A percentile compares a stretch with the other conserved stretches of the same genome.
Evolutionary conservation across 2,113 vertebrate species (phyloP).

Genomic region (Telmatochromis brichardi): DNA sequence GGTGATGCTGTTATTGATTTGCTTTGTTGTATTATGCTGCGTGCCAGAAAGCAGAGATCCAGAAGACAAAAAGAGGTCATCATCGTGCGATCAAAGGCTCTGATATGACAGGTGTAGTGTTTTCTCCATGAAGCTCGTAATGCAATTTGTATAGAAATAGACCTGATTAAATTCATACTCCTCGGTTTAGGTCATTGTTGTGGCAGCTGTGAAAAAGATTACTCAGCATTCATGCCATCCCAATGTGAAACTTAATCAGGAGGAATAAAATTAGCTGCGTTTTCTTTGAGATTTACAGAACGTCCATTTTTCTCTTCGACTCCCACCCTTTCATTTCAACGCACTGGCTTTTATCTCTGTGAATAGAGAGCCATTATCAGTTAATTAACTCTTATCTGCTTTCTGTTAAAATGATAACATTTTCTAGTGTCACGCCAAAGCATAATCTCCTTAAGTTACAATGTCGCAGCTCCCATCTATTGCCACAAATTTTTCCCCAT

Average conservation of each 20-base stretch:
- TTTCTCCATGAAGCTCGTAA: background rate
- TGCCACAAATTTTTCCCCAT: background rate
- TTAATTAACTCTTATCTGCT: slow-evolving; percentile 65
- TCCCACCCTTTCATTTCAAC: slow-evolving; percentile 26
- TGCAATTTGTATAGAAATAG: slow-evolving; percentile 4
- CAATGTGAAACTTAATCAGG: slow-evolving; percentile 37
- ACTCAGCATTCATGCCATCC: background rate
- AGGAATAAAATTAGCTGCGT: slow-evolving; percentile 39
- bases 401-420: slow-evolving; percentile 40
- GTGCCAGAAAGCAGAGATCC: background rate
- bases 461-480: background rate
- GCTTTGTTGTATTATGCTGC: background rate
- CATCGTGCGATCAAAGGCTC: slow-evolving; percentile 18
- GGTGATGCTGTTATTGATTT: background rate
- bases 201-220: slow-evolving; percentile 22
- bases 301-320: slow-evolving; percentile 29
- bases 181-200: slow-evolving; percentile 1
- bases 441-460: slow-evolving; percentile 17
- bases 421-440: slow-evolving; percentile 25
- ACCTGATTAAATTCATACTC: slow-evolving; percentile 11
- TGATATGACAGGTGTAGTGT: slow-evolving; percentile 2
- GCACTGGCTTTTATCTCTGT: slow-evolving; percentile 33
- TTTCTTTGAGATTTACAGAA: slow-evolving; percentile 33
- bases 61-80: slow-evolving; percentile 16
- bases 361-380: slow-evolving; percentile 53